These are phyloP conservation scores for Drosophila takahashii DNA, from an alignment of 1,140 invertebrate genomes.

Conservation along the genomic window DNA sequence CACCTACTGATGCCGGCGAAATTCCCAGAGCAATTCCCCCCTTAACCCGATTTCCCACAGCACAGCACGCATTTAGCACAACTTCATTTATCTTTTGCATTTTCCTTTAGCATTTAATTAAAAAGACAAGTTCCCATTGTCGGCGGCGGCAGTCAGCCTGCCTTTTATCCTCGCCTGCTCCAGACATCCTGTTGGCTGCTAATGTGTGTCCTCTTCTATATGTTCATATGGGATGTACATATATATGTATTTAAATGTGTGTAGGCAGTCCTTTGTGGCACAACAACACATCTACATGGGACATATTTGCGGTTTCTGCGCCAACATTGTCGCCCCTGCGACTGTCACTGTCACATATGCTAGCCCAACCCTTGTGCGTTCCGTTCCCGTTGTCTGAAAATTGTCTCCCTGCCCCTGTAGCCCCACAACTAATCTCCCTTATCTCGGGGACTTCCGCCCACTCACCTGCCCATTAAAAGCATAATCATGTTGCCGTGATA, in stretches of 20 bases:
- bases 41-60: slow-evolving; percentile 15
- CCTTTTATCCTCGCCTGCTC: slow-evolving; percentile 54
- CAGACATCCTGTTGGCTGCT: slow-evolving; percentile 64
- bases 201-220: slow-evolving; percentile 52
- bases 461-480: slow-evolving; percentile 71
- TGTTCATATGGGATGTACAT: slow-evolving; percentile 9
- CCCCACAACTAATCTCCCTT: slow-evolving; percentile 17
- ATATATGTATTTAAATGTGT: slow-evolving; percentile 9
- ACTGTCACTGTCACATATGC: slow-evolving; percentile 75
- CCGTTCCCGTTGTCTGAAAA: slow-evolving; percentile 29
- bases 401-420: slow-evolving; percentile 2
- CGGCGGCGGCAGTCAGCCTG: slow-evolving; percentile 43
- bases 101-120: slow-evolving; percentile 83
- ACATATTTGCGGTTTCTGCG: slow-evolving; percentile 80
- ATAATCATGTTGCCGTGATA: slow-evolving; percentile 78
- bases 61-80: slow-evolving; percentile 81
- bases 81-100: slow-evolving; percentile 83
- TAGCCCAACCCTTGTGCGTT: slow-evolving; percentile 23
- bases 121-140: slow-evolving; percentile 83
- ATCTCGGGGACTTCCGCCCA: slow-evolving; percentile 24
- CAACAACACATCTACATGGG: slow-evolving; percentile 45
- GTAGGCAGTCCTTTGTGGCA: slow-evolving; percentile 41
- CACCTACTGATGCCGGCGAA: slow-evolving; percentile 31
- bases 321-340: slow-evolving; percentile 75
- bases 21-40: slow-evolving; percentile 25